Evolutionary conservation across 2,113 vertebrate species (phyloP).

Genomic region (Rhombomys opimus): DNA sequence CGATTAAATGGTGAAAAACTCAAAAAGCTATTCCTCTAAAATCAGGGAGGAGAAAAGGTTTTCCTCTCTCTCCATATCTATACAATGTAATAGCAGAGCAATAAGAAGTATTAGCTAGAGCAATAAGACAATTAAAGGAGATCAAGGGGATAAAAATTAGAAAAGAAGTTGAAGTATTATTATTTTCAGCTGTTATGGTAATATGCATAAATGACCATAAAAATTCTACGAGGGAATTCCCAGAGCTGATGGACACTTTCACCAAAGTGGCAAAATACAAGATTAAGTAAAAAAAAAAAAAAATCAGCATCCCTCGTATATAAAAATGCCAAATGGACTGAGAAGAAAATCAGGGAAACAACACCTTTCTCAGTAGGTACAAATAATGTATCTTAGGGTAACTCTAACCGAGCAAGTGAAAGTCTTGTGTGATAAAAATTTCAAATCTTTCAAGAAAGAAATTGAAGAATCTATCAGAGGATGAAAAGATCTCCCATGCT

Average conservation of each 20-base stretch:
- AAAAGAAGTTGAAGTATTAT: background rate
- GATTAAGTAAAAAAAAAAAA: background rate
- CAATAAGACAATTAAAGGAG: background rate
- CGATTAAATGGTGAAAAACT: background rate
- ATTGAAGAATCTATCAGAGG: background rate
- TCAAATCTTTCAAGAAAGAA: background rate
- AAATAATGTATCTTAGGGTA: background rate
- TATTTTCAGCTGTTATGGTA: background rate
- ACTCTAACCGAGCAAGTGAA: background rate
- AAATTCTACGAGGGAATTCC: background rate
- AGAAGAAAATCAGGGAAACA: background rate
- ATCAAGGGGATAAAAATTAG: background rate
- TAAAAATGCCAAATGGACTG: background rate
- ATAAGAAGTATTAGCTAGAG: background rate
- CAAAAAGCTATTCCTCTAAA: background rate
- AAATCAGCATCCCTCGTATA: background rate
- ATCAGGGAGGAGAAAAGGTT: background rate
- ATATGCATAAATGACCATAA: background rate
- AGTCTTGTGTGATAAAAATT: background rate
- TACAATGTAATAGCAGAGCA: background rate
- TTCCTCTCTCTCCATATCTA: background rate
- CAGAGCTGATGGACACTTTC: background rate
- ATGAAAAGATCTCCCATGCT: no score
- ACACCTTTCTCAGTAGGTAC: background rate
- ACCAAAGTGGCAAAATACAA: background rate